These are phyloP conservation scores for Anagyrus pseudococci DNA, from an alignment of 2,888 invertebrate genomes.

Conservation along the genomic window DNA sequence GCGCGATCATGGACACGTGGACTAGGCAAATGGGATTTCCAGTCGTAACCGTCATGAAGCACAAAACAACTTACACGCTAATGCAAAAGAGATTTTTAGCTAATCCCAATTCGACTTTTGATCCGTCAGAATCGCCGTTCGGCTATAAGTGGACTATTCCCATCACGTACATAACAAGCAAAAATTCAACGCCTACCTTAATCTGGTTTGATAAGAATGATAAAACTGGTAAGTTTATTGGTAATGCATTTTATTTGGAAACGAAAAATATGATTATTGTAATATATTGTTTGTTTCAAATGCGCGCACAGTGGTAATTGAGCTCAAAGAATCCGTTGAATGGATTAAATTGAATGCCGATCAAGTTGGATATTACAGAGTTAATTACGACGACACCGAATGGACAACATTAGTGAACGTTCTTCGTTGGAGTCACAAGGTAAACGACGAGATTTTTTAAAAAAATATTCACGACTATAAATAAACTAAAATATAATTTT, in stretches of 20 bases:
- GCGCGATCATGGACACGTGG: conserved; percentile 84
- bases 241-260: neutral
- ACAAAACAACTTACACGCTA: conserved; percentile 65
- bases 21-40: conserved; percentile 90
- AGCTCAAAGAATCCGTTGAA: conserved; percentile 60
- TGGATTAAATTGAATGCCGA: conserved; percentile 88
- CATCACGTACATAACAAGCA: conserved; percentile 74
- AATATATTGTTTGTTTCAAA: neutral
- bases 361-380: conserved; percentile 87
- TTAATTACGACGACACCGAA: conserved; percentile 76
- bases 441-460: conserved; percentile 42
- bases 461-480: conserved; percentile 2
- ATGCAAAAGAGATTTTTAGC: conserved; percentile 78
- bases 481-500: neutral
- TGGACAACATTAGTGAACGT: conserved; percentile 68
- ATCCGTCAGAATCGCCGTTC: conserved; percentile 57
- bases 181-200: conserved; percentile 52
- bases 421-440: conserved; percentile 60
- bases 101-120: conserved; percentile 68
- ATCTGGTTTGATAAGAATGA: conserved; percentile 58
- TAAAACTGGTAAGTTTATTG: conserved; percentile 46
- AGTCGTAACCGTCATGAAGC: conserved; percentile 69
- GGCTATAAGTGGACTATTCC: conserved; percentile 85
- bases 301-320: conserved; percentile 70
- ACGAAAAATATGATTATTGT: neutral